Conservation (phyloP, 2,113 vertebrate species). For the Chrysemys picta region DNA sequence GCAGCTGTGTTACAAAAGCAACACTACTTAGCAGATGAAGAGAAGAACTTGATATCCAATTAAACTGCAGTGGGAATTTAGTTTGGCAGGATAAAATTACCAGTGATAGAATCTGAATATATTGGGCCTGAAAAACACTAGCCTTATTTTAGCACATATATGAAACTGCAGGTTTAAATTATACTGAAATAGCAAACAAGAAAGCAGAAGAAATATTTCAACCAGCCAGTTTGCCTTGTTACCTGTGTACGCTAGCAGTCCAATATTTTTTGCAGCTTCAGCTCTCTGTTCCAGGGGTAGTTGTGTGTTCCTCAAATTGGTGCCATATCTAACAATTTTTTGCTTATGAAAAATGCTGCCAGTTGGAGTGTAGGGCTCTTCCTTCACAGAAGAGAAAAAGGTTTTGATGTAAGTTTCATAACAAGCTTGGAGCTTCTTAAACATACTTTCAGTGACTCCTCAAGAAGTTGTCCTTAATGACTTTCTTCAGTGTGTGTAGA, state of each 20-base stretch:
- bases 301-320: not conserved
- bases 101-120: not conserved
- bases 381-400: not conserved
- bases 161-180: not conserved
- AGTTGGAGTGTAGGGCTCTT: rapidly evolving
- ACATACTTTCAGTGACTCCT: not conserved
- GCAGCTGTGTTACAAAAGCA: not conserved
- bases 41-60: not conserved
- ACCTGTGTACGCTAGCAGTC: slow-evolving; percentile 57
- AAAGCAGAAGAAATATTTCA: not conserved
- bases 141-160: not conserved
- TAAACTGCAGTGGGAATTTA: not conserved
- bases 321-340: slow-evolving; percentile 11
- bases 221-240: not conserved
- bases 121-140: not conserved
- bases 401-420: not conserved
- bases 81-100: not conserved
- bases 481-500: not conserved
- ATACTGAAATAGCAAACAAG: not conserved
- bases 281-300: slow-evolving; percentile 7
- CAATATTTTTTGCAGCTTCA: slow-evolving; percentile 23
- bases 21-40: not conserved
- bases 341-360: slow-evolving; percentile 36
- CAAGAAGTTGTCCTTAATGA: not conserved
- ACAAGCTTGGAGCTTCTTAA: not conserved